Base-by-base conservation (phyloP, 2,888 invertebrate genomes). In the Mesochorus sp. region DNA sequence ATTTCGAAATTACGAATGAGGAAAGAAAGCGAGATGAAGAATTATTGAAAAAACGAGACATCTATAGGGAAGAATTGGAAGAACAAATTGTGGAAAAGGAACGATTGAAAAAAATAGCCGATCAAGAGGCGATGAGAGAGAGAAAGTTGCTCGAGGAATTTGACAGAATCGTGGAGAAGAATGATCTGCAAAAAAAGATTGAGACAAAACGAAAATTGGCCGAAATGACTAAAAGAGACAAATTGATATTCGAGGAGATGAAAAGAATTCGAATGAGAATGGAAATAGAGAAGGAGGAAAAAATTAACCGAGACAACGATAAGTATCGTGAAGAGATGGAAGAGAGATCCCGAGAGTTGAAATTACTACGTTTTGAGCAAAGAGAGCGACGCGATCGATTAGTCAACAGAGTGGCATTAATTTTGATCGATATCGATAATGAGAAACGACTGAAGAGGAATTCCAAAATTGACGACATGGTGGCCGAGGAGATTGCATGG, bases 401-500 rank as follows among this genome's bases (percentile, higher is more conserved):
- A 6, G 64, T 84, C 4, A n/a, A 67, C 0, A 61, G 53, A n/a
- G 81, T 86, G 0, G 84, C 85, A 0, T 59, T 67, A 0, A 71
- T 79, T 39, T 77, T 89, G 19, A 55, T 86, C 6, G 80, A 83
- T 26, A 57, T 47, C 3, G 80, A 81, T 10, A 28, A 47, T 0
- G 71, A 70, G 2, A 82, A 79, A 53, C n/a, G n/a, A n/a, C n/a
- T n/a, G n/a, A n/a, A n/a, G n/a, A n/a, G n/a, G n/a, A n/a, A n/a
- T 14, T 34, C 49, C 0, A 53, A 61, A 49, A 67, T 88, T 17
- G 44, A 44, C 0, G 87, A 89, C 14, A 80, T 89, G 12, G 70
- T 88, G 8, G 77, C 83, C 0, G 87, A 86, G 21, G 89, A 90
- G 21, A 81, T 85, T 4, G 80, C 72, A 12, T 72, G 81, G 3